These are phyloP conservation scores for Ceyx melanurus DNA, from an alignment of 2,113 vertebrate species.

Conservation along the genomic window DNA sequence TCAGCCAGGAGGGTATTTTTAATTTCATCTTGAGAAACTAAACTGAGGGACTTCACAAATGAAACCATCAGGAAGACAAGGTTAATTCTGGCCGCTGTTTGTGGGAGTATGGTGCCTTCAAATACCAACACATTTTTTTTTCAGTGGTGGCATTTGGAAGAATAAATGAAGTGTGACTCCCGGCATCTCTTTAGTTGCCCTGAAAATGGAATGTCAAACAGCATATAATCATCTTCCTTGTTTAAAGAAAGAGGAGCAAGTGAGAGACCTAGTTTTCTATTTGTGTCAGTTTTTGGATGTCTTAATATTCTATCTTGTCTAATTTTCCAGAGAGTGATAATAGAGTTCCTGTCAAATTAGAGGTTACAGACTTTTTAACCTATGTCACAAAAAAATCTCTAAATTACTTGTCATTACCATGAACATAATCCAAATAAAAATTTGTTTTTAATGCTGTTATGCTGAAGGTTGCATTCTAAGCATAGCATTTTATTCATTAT, in stretches of 20 bases:
- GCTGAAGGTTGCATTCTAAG: constrained; percentile 61
- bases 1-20: constrained; percentile 47
- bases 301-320: constrained; percentile 77
- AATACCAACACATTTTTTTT: constrained; percentile 50
- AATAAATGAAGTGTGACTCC: constrained; percentile 71
- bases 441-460: constrained; percentile 64
- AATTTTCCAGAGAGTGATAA: constrained; percentile 76
- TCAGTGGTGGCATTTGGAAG: constrained; percentile 58
- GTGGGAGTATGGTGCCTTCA: constrained; percentile 55
- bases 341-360: constrained; percentile 77
- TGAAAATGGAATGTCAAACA: constrained; percentile 75
- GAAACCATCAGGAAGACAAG: constrained; percentile 60
- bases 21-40: constrained; percentile 48
- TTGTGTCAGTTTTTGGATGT: constrained; percentile 78
- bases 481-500: constrained; percentile 76
- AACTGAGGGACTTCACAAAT: constrained; percentile 42
- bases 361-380: constrained; percentile 76
- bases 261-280: constrained; percentile 72
- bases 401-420: constrained; percentile 66
- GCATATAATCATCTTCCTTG: constrained; percentile 74
- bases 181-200: constrained; percentile 61
- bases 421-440: constrained; percentile 73
- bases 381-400: constrained; percentile 18
- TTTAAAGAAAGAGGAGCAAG: constrained; percentile 60
- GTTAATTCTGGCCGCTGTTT: constrained; percentile 66